Conservation (phyloP, 2,113 vertebrate genomes). For the Callionymus lyra region DNA sequence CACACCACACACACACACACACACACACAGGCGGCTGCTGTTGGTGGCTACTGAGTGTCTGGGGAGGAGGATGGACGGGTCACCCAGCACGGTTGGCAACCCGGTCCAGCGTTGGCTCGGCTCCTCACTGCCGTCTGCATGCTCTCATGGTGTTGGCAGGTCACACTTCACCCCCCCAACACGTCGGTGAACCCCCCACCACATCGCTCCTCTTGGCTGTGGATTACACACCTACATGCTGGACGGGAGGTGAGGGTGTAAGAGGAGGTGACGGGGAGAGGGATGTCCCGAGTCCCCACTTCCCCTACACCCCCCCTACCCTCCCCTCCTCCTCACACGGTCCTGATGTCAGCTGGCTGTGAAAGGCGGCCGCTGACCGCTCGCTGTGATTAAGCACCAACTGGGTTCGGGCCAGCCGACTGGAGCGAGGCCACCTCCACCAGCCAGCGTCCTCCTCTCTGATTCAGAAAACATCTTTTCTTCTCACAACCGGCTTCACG, state of each 20-base stretch:
- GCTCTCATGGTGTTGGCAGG: conserved; percentile 52
- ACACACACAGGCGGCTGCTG: conserved; percentile 14
- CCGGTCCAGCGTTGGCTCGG: conserved; percentile 37
- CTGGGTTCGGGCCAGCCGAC: conserved; percentile 87
- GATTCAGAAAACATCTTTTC: neutral
- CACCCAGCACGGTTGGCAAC: conserved; percentile 51
- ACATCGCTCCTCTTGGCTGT: conserved; percentile 27
- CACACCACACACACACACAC: conserved; percentile 12
- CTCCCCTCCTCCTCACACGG: conserved; percentile 19
- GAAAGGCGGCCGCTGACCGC: conserved; percentile 76
- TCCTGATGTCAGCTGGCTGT: conserved; percentile 92
- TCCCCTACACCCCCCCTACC: conserved; percentile 5
- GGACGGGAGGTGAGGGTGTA: conserved; percentile 20
- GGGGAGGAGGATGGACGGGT: conserved; percentile 38
- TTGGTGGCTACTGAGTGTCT: conserved; percentile 14
- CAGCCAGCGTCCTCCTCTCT: conserved; percentile 28
- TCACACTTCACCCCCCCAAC: conserved; percentile 12
- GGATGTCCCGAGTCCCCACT: conserved; percentile 17
- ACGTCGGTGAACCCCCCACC: conserved; percentile 1
- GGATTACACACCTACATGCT: conserved; percentile 60
- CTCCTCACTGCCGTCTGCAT: conserved; percentile 33
- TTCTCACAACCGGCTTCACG: too few relatives aligned
- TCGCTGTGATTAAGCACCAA: conserved; percentile 85
- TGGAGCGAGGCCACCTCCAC: conserved; percentile 77
- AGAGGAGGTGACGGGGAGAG: conserved; percentile 4